Evolutionary conservation across 1,140 invertebrate genomes (phyloP).

Genomic region (Eumaeus atala): DNA sequence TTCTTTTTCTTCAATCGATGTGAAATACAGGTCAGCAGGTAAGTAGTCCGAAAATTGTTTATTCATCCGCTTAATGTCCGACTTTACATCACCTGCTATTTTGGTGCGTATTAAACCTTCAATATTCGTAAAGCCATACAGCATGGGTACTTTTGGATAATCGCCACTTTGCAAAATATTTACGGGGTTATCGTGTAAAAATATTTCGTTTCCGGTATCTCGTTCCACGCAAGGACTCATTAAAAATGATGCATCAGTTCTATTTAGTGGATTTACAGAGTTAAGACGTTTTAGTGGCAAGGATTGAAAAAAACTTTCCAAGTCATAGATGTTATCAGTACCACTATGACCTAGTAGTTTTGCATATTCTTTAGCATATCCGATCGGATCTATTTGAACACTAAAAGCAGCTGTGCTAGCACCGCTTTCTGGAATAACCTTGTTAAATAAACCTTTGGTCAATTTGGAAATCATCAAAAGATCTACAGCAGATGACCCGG

Average conservation of each 20-base stretch:
- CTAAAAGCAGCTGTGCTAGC: constrained; percentile 23
- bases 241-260: constrained; percentile 25
- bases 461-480: constrained; percentile 39
- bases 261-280: constrained; percentile 8
- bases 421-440: constrained; percentile 44
- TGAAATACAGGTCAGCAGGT: constrained; percentile 42
- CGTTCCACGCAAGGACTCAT: constrained; percentile 38
- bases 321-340: constrained; percentile 26
- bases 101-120: constrained; percentile 32
- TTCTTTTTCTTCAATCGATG: constrained; percentile 29
- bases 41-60: constrained; percentile 43
- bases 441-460: constrained; percentile 38
- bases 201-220: constrained; percentile 25
- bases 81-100: constrained; percentile 31
- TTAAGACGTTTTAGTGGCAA: constrained; percentile 15
- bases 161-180: constrained; percentile 34
- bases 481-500: constrained; percentile 41
- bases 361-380: constrained; percentile 30
- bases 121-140: constrained; percentile 40
- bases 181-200: constrained; percentile 32
- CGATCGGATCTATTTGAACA: constrained; percentile 32
- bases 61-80: constrained; percentile 48
- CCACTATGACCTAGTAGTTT: constrained; percentile 23
- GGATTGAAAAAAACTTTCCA: constrained; percentile 35
- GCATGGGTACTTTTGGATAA: constrained; percentile 32